Conservation (phyloP, 64 coral and sea anemone genomes). For the Orbicella faveolata region DNA sequence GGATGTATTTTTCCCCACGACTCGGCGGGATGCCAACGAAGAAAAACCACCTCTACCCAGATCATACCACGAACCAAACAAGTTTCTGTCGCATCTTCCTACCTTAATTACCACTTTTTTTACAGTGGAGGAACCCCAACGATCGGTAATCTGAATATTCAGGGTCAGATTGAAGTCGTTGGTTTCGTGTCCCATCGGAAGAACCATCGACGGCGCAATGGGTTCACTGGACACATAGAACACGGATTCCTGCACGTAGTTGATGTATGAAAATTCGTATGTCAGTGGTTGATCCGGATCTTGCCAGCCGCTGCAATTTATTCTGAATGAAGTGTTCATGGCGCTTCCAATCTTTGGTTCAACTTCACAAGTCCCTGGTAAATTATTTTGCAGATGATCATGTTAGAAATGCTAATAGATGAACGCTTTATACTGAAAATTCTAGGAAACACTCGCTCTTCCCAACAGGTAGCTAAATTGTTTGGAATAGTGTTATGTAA, state of each 20-base stretch:
- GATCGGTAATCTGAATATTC: background rate
- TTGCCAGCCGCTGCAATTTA: constrained; percentile 13
- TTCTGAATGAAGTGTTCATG: constrained; percentile 45
- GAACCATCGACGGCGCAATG: background rate
- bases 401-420: background rate
- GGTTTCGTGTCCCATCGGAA: constrained; percentile 38
- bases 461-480: no score
- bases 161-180: constrained; percentile 11
- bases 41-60: no score
- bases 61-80: background rate
- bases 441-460: no score
- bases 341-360: constrained; percentile 8
- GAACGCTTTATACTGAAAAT: no score
- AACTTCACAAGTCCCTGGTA: constrained; percentile 26
- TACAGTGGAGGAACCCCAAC: background rate
- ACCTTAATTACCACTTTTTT: background rate
- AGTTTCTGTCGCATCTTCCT: background rate
- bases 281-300: constrained; percentile 35
- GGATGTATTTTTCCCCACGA: no score
- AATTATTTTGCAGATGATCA: background rate
- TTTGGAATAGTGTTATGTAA: no score
- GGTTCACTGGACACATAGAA: background rate
- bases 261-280: constrained; percentile 9
- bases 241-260: background rate
- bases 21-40: no score